Percentiles rank a stretch among this genome's conserved stretches.
Conservation (phyloP, 2,113 vertebrate genomes). For the Eleginops maclovinus region DNA sequence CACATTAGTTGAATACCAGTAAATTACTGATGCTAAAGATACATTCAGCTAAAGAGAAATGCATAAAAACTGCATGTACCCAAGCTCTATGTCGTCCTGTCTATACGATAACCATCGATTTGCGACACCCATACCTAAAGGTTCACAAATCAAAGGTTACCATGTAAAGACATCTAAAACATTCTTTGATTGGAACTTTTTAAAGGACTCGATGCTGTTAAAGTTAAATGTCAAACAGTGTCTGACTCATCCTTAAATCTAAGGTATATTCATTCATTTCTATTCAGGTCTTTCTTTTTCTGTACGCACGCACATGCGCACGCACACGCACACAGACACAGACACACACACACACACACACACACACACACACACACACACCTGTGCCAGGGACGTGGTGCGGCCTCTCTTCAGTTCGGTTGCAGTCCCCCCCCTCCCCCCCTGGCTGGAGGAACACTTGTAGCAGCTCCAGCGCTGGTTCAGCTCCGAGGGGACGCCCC, state of each 20-base stretch:
- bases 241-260: not conserved
- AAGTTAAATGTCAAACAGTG: not conserved
- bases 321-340: too few relatives aligned
- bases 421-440: conserved; percentile 81
- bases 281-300: not conserved
- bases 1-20: too few relatives aligned
- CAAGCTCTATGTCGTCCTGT: too few relatives aligned
- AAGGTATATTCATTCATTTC: too few relatives aligned
- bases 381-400: conserved; percentile 88
- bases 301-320: too few relatives aligned
- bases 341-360: too few relatives aligned
- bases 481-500: conserved; percentile 76
- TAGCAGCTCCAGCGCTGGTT: conserved; percentile 92
- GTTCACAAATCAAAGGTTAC: too few relatives aligned
- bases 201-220: not conserved
- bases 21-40: too few relatives aligned
- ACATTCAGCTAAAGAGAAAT: too few relatives aligned
- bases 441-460: conserved; percentile 91
- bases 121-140: too few relatives aligned
- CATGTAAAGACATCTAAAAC: too few relatives aligned
- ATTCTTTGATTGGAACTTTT: not conserved
- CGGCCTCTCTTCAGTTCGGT: conserved; percentile 78
- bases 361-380: conserved; percentile 70
- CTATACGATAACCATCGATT: too few relatives aligned
- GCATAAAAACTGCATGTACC: not conserved